phyloP scores from a whole-genome alignment of 2,888 invertebrate genomes.

The Petrolisthes cinctipes region DNA sequence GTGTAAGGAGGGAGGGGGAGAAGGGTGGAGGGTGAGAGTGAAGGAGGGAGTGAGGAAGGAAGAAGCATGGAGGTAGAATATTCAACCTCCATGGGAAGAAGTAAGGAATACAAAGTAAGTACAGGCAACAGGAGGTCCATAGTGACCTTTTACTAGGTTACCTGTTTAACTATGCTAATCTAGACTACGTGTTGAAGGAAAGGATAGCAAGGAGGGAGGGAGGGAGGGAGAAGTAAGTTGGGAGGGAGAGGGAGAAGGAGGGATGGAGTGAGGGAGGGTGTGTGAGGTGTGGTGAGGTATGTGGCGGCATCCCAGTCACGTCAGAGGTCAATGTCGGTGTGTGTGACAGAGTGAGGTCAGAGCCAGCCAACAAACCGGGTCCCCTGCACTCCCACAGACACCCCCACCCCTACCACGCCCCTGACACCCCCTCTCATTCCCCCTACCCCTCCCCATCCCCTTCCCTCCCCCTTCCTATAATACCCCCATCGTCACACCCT shows the following conservation, averaged over 20 bases:
- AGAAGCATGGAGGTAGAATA: neutral
- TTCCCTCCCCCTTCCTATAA: neutral
- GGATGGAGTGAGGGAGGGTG: neutral
- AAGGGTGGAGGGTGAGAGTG: neutral
- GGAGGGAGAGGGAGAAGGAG: neutral
- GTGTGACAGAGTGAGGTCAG: too few relatives aligned
- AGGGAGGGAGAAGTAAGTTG: neutral
- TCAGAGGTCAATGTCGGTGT: too few relatives aligned
- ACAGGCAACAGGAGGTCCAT: too few relatives aligned
- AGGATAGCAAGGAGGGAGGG: neutral
- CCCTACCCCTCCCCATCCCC: neutral
- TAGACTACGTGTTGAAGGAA: too few relatives aligned
- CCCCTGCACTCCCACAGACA: neutral
- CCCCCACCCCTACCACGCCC: neutral
- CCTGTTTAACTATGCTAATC: too few relatives aligned
- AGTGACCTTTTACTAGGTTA: too few relatives aligned
- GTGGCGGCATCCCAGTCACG: too few relatives aligned
- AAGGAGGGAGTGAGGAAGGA: neutral
- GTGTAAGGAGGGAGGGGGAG: neutral
- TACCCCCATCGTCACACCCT: neutral
- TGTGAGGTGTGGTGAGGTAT: neutral
- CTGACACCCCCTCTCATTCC: neutral
- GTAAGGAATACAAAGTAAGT: too few relatives aligned
- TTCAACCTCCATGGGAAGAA: neutral
- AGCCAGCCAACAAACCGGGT: neutral